phyloP scores from a whole-genome alignment of 2,797 vertebrate genomes.

The Diplodus sargus region DNA sequence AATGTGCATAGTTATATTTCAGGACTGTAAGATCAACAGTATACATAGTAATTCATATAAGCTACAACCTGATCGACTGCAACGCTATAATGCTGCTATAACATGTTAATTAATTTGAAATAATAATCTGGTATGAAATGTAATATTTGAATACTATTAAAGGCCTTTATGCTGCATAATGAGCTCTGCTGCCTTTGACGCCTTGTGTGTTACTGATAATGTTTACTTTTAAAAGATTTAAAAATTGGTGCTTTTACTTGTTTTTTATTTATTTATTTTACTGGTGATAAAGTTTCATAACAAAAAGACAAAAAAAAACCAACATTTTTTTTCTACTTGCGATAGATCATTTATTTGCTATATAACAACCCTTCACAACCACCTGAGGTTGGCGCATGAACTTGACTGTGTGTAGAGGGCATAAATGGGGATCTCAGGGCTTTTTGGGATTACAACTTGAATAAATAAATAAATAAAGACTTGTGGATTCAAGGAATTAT shows the following conservation, averaged over 20 bases:
- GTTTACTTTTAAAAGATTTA: background rate
- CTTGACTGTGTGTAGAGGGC: background rate
- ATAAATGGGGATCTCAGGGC: no score
- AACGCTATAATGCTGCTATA: no score
- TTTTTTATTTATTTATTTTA: no score
- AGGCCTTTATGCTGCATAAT: background rate
- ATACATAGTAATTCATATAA: background rate
- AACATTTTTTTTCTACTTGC: background rate
- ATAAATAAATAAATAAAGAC: background rate
- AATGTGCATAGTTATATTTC: no score
- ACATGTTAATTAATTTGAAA: background rate
- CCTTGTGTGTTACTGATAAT: background rate
- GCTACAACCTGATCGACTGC: background rate
- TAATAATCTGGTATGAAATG: no score
- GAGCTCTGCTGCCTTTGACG: background rate
- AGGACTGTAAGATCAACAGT: no score
- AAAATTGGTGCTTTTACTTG: no score
- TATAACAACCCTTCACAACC: background rate
- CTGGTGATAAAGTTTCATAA: no score
- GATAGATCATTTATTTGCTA: background rate
- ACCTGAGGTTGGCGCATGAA: background rate
- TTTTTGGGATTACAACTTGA: background rate
- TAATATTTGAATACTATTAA: no score
- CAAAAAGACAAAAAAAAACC: no score
- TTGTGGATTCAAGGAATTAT: no score